These are phyloP conservation scores for Cariama cristata DNA, from an alignment of 2,113 vertebrate genomes.

Conservation along the genomic window DNA sequence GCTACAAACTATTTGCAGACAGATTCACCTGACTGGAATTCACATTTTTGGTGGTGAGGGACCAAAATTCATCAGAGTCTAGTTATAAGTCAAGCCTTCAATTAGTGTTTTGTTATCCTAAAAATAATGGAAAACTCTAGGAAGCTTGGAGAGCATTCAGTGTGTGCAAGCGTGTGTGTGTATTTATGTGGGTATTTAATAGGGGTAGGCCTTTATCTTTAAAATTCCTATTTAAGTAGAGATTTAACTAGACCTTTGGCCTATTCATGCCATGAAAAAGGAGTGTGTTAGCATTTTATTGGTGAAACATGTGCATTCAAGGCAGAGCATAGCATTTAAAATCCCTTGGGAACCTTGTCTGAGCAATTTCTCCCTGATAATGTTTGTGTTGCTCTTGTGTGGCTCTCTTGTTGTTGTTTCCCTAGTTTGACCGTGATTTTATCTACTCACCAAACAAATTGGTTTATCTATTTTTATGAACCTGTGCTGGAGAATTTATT, in stretches of 20 bases:
- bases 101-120: not conserved
- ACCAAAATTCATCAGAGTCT: not conserved
- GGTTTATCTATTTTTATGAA: not conserved
- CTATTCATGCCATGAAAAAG: not conserved
- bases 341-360: not conserved
- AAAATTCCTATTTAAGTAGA: not conserved
- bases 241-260: slow-evolving; percentile 10
- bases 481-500: not conserved
- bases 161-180: not conserved
- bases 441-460: not conserved
- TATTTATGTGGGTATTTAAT: not conserved
- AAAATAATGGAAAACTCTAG: not conserved
- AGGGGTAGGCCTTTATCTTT: not conserved
- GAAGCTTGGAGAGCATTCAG: not conserved
- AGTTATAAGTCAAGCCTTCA: not conserved
- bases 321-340: slow-evolving; percentile 7
- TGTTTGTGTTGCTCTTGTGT: not conserved
- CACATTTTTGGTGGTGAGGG: not conserved
- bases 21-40: not conserved
- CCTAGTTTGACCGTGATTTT: not conserved
- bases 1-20: not conserved
- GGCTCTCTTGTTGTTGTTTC: not conserved
- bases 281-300: not conserved
- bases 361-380: slow-evolving; percentile 33
- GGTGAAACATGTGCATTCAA: not conserved